Percentiles rank a stretch among this genome's conserved stretches.
Conservation (phyloP, 2,797 vertebrate species). For the Notamacropus eugenii region DNA sequence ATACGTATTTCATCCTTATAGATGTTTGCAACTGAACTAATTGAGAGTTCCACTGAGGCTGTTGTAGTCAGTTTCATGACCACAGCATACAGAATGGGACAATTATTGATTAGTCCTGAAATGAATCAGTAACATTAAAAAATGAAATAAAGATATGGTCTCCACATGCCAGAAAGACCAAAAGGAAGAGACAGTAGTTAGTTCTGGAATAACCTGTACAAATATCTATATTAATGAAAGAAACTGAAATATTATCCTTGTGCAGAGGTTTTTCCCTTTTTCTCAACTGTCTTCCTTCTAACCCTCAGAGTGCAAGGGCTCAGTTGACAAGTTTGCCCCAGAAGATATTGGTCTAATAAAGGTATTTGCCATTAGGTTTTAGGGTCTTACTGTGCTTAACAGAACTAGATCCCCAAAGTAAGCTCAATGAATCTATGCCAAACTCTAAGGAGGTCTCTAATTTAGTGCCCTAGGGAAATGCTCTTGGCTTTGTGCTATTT, state of each 20-base stretch:
- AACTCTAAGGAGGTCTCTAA: not conserved
- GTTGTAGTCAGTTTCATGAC: conserved; percentile 66
- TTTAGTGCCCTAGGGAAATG: not conserved
- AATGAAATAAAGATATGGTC: conserved; percentile 61
- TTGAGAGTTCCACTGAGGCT: conserved; percentile 66
- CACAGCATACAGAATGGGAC: conserved; percentile 70
- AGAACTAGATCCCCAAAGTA: not conserved
- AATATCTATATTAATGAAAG: not conserved
- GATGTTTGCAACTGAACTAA: conserved; percentile 63
- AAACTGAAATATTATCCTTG: not conserved
- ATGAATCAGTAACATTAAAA: conserved; percentile 69
- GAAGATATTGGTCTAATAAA: conserved; percentile 57
- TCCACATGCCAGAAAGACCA: conserved; percentile 59
- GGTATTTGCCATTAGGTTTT: conserved; percentile 24
- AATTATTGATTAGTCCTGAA: conserved; percentile 77
- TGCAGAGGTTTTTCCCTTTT: not conserved
- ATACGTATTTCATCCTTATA: conserved; percentile 70
- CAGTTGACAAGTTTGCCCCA: not conserved
- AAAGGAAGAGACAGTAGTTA: conserved; percentile 44
- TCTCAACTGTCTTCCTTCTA: not conserved
- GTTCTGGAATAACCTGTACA: not conserved
- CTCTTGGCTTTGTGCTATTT: not conserved
- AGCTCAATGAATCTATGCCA: not conserved
- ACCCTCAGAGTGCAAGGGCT: not conserved
- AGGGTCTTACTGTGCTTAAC: not conserved